Base-by-base conservation (phyloP, 2,888 invertebrate genomes). In the Hartigia nigra region DNA sequence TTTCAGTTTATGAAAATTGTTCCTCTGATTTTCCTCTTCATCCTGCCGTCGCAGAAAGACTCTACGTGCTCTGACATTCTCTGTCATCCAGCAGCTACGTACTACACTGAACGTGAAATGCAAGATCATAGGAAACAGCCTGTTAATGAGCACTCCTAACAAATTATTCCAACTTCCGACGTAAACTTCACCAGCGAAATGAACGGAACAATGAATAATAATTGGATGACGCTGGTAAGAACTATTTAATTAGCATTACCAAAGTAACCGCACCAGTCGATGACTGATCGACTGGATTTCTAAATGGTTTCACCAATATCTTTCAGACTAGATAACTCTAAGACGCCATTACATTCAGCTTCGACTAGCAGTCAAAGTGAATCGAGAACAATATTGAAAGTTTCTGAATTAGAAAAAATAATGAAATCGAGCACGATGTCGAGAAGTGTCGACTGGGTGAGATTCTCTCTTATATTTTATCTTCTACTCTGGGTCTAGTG, bases 131-230 rank as follows among this genome's bases (percentile, higher is more conserved):
- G 23, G 55, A 55, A 55, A 55, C 55, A 55, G 23, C 23, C 55
- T 55, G 55, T 55, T 55, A 55, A 55, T 55, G 55, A 55, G 31
- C 12, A 72, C 31, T 34, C 72, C 70, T 14, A 34, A 31, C 72
- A 72, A 34, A 72, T 72, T 34, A 34, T 72, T 72, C 34, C 72
- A 34, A 72, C 14, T 72, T 72, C 34, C 31, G 34, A 23, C 72
- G 23, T 14, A 9, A 72, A 72, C 72, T 72, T 31, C 34, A 32
- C 12, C 72, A 23, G 9, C 23, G 32, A 32, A 34, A 72, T 12
- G 72, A 32, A 72, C 72, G 12, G 32, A 72, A 34, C 72, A 72
- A 72, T 32, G 31, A 72, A 72, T 72, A 72, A 34, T 72, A 72
- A 72, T 72, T 72, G 72, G 72, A 72, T 12, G 72, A 32, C 12